A percentile compares a stretch with the other conserved stretches of the same genome.
phyloP scores from a whole-genome alignment of 2,888 invertebrate genomes.

The Stegophylla sp. region DNA sequence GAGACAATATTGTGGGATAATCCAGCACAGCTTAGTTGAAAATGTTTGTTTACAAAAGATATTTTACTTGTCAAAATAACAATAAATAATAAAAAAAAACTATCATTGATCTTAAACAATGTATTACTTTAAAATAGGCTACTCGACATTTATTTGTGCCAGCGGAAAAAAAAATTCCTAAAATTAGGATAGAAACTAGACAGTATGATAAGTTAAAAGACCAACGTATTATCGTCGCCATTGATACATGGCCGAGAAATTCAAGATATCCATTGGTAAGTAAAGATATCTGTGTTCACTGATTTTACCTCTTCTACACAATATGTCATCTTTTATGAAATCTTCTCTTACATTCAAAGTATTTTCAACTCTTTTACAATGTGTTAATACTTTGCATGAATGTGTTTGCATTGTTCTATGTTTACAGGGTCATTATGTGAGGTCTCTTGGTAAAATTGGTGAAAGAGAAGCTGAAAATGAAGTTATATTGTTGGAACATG shows the following conservation, averaged over 20 bases:
- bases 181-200: constrained; percentile 93
- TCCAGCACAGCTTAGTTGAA: constrained; percentile 78
- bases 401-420: constrained; percentile 45
- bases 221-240: constrained; percentile 91
- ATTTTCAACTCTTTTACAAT: too few relatives aligned
- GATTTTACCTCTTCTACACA: neutral
- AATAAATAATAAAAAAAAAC: neutral
- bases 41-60: constrained; percentile 66
- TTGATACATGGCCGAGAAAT: constrained; percentile 94
- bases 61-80: neutral
- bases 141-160: constrained; percentile 88
- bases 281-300: constrained; percentile 61
- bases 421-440: constrained; percentile 87
- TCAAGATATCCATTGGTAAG: constrained; percentile 84
- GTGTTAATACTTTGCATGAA: too few relatives aligned
- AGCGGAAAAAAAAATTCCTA: constrained; percentile 91
- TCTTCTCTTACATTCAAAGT: too few relatives aligned
- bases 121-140: constrained; percentile 63
- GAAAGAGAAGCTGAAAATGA: constrained; percentile 96
- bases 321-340: too few relatives aligned
- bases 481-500: constrained; percentile 92
- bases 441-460: constrained; percentile 89
- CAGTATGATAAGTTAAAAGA: constrained; percentile 81
- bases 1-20: constrained; percentile 96
- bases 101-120: neutral